These are phyloP conservation scores for Chondrilla cf. caribensis DNA, from an alignment of 37 sponge, comb jelly and placozoan genomes.

Conservation along the genomic window DNA sequence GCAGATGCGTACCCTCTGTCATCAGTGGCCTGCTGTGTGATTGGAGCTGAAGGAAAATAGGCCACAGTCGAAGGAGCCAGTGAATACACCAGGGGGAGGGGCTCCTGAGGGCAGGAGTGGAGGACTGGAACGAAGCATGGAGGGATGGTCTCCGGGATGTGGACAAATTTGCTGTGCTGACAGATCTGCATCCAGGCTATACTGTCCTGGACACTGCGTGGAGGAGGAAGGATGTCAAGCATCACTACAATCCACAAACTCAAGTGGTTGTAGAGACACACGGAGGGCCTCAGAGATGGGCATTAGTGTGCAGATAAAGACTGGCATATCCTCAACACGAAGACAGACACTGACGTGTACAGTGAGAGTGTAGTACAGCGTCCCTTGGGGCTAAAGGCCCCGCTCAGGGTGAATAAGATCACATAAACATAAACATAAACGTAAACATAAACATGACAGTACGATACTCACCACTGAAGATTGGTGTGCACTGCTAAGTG, in stretches of 20 bases:
- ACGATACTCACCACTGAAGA: conserved; percentile 9
- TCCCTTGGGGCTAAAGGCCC: no score
- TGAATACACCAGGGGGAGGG: conserved; percentile 17
- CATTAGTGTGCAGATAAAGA: no score
- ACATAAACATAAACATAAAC: no score
- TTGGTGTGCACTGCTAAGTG: conserved; percentile 68
- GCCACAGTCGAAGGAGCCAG: conserved; percentile 24
- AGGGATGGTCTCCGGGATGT: conserved; percentile 13
- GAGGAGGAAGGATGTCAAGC: neutral
- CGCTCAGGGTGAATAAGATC: no score
- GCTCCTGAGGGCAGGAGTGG: neutral
- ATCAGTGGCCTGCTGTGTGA: neutral
- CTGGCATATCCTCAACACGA: no score
- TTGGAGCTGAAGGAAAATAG: neutral
- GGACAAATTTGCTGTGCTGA: conserved; percentile 28
- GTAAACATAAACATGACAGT: no score
- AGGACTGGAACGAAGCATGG: conserved; percentile 11
- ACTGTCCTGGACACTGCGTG: neutral
- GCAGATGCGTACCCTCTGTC: conserved; percentile 60
- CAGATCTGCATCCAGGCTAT: conserved; percentile 12
- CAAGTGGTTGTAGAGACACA: no score
- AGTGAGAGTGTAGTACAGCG: no score
- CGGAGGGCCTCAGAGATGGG: no score
- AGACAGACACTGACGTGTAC: no score
- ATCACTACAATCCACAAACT: no score